Base-by-base conservation (phyloP, 2,888 invertebrate species). In the Bimastos eiseni region DNA sequence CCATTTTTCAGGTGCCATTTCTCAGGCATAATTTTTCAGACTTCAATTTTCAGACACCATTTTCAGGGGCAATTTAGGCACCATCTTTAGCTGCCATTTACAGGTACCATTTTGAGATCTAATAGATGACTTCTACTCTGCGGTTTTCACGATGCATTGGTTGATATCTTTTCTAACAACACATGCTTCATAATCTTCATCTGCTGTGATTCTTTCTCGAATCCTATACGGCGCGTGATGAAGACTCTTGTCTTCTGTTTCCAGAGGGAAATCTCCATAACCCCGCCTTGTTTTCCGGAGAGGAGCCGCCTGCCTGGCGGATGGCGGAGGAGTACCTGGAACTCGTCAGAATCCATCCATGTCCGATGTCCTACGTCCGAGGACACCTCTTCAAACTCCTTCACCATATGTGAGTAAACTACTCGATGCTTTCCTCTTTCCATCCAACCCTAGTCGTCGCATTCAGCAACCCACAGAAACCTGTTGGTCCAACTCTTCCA, bases 201-300 rank as follows among this genome's bases (percentile, higher is more conserved):
- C 15, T 24, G 21, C 41, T n/a, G 15, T 49, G 19, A 19, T 4
- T 17, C 19, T 19, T 49, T 19, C 13, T 70, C 11, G 8, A 8
- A n/a, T 11, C 1, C 3, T 70, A n/a, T 70, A n/a, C 70, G 1
- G 0, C 8, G 6, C 30, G 24, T 24, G 70, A 70, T 70, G n/a
- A 70, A 70, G 11, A 70, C 24, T 19, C 70, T 11, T 70, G n/a
- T 30, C n/a, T 70, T 70, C 70, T 70, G 30, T 90, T 97, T 93
- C 97, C 97, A 92, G 99, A 99, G 96, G 99, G 99, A 0, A 98
- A 98, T 95, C 96, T 99, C n/a, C 98, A 98, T 94, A 99, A 99
- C 95, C 99, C 99, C n/a, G 97, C 97, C 21, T 95, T 99, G 92
- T 99, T 98, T 93, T 93, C 93, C 89, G 97, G 93, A 94, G 91